Evolutionary conservation across 2,113 vertebrate genomes (phyloP), one percentile per base, ranked within the genome.

Genomic region (Melanocharis versteri): DNA sequence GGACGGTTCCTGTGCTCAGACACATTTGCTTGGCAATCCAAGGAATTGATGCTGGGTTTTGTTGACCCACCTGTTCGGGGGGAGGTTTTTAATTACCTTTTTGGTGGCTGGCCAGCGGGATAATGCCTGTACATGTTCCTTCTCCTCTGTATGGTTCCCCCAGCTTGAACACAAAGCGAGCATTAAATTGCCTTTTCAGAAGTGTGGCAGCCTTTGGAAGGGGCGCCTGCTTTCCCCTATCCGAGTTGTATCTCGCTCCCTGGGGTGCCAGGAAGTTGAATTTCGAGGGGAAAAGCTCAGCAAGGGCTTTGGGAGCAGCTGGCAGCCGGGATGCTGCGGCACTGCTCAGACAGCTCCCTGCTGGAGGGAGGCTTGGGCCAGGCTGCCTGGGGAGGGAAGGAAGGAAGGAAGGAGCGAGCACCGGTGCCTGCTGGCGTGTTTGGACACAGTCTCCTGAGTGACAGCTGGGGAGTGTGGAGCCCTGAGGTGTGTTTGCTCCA

Each of bases 41-140:
- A 40, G 92, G 81, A 80, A 15, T 89, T 75, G 40, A 30, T 7
- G 22, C 64, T 42, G 81, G 20, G 22, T 66, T 84, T 60, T 71
- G 89, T 94, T 78, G 91, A 85, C 90, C 94, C 94, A 94, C 94
- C 91, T 90, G 89, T 88, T 86, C 14, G 19, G 79, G 89, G 94
- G 87, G 94, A 97, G 95, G 90, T 79, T 96, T 96, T 95, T 95
- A 95, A 96, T 97, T 95, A 92, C 95, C 94, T 95, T 95, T 66
- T 79, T 97, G 97, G 94, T 94, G 27, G 86, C 72, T 27, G 93
- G 96, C 96, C 96, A 96, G 94, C 7, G 1, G n/a, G 79, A 72
- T 72, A 70, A 82, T 90, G 93, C 89, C 85, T 65, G 42, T 58
- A 22, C 90, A 18, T 28, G 72, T 75, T 91, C 33, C 94, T 76